Conservation (phyloP, 2,888 invertebrate genomes). For the Antheraea yamamai region DNA sequence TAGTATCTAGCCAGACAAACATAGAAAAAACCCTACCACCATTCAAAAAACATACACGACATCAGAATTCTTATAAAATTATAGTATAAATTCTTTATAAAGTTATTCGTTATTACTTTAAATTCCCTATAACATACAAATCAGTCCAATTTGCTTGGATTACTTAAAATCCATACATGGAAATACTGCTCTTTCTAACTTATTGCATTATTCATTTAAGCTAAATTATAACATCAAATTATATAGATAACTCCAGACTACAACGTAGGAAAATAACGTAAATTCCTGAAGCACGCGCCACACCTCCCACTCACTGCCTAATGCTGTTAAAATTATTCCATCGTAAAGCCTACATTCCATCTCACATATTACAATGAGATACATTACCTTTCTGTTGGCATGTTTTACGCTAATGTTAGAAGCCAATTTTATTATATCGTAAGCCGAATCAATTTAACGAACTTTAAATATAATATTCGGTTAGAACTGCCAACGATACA, state of each 20-base stretch:
- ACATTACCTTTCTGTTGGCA: conserved; percentile 27
- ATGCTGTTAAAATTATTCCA: conserved; percentile 59
- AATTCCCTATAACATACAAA: no score
- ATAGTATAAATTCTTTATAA: no score
- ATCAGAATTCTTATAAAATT: no score
- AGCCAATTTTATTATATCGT: background rate
- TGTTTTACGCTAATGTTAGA: conserved; percentile 32
- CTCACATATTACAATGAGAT: conserved; percentile 32
- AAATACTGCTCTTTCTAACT: no score
- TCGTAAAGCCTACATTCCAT: conserved; percentile 40
- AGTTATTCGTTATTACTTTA: no score
- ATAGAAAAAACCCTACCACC: no score
- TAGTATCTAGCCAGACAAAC: no score
- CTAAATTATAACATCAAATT: conserved; percentile 5
- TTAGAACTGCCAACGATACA: no score
- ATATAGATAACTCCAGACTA: background rate
- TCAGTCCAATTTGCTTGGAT: no score
- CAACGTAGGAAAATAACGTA: conserved; percentile 40
- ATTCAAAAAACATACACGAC: no score
- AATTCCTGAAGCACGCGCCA: conserved; percentile 67
- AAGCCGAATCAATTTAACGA: background rate
- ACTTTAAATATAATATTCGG: background rate
- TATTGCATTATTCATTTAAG: background rate
- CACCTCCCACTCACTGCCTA: conserved; percentile 48
- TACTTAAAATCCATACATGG: no score